Evolutionary conservation across 2,888 invertebrate genomes (phyloP), one percentile per base, ranked within the genome.

Genomic region (Apantesis nais): DNA sequence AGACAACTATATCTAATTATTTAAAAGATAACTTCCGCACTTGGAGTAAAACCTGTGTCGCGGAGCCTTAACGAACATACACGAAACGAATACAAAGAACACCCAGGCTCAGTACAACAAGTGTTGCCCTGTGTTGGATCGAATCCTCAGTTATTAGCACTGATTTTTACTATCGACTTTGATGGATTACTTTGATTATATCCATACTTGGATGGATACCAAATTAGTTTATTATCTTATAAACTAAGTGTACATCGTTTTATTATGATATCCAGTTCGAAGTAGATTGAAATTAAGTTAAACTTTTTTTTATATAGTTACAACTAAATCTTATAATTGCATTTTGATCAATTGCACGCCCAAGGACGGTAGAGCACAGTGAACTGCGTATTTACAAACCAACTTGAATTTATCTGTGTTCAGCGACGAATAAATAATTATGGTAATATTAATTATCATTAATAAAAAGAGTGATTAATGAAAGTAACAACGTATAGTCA

Each of bases 381-480:
- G 22, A 19, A 48, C 48, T 7, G 48, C 19, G 22, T 48, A 48
- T 22, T 48, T 8, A 22, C 5, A 62, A 62, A 62, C 39, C 14
- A 62, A 25, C 62, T 48, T 48, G 48, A 48, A 8, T n/a, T n/a
- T 9, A 9, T 48, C 22, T 22, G 22, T 48, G 16, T 19, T 48
- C 22, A 22, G 8, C 22, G 8, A 22, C 22, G 48, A 48, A 41
- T 14, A 19, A 22, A 48, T 39, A 1, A 22, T 48, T 22, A 9
- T 22, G 22, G 1, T 0, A 22, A 22, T 22, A 8, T 22, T 7
- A 22, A 48, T 29, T n/a, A 48, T 14, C 48, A 31, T 5, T 34
- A 48, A 48, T 62, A 41, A 48, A 19, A 65, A 65, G 22, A 52
- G 39, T 14, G n/a, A 52, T 65, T 65, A 34, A 52, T 52, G n/a